Evolutionary conservation across 2,113 vertebrate species (phyloP).

Genomic region (Prionailurus viverrinus): DNA sequence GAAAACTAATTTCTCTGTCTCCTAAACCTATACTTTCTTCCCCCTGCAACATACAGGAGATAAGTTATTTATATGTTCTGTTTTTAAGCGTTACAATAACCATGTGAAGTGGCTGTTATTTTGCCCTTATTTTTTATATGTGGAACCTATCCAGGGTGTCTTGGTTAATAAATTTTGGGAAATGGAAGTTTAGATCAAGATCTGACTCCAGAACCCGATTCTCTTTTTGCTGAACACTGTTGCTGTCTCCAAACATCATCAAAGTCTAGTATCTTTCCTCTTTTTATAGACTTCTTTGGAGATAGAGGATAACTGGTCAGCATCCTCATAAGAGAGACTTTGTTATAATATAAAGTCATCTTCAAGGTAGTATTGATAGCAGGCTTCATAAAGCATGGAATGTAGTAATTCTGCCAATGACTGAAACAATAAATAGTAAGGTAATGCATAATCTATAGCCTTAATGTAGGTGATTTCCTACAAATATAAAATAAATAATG

Average conservation of each 20-base stretch:
- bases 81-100: neutral
- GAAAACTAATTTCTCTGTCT: neutral
- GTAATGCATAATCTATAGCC: neutral
- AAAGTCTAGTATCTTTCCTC: neutral
- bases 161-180: neutral
- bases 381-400: slow-evolving; percentile 52
- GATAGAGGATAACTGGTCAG: slow-evolving; percentile 26
- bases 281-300: neutral
- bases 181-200: neutral
- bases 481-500: slow-evolving; percentile 13
- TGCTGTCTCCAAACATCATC: neutral
- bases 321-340: slow-evolving; percentile 11
- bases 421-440: slow-evolving; percentile 64
- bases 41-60: neutral
- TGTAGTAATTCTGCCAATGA: slow-evolving; percentile 66
- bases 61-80: neutral
- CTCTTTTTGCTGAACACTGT: neutral
- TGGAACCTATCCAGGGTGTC: neutral
- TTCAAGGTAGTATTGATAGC: slow-evolving; percentile 21
- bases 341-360: slow-evolving; percentile 64
- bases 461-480: neutral
- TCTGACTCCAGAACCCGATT: neutral
- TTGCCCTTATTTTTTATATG: neutral
- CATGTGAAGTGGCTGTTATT: neutral
- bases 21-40: neutral